Base-by-base conservation (phyloP, 30 jellyfish, hydroid and myxozoan species). In the Catostylus mosaicus region DNA sequence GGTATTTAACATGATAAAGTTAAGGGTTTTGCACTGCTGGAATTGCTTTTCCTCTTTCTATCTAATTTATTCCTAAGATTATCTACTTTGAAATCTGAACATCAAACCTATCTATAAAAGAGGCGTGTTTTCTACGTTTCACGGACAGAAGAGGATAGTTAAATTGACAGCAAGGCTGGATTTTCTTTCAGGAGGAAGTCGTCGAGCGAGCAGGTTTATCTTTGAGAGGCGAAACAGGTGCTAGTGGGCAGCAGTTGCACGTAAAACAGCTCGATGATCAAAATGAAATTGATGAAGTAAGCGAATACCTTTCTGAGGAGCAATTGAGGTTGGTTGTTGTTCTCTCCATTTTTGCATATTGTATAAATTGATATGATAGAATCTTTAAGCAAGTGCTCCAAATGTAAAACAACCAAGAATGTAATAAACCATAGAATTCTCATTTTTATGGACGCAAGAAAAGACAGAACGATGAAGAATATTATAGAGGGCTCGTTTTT, bases 241-340 rank as follows among this genome's bases (percentile, higher is more conserved):
- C 14, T 40, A 14, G 14, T 14, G 14, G 14, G 14, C 54, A 40
- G 7, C 54, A 40, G 14, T 40, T 40, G 54, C 54, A 40, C 54
- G 11, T 7, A 54, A 54, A 54, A 54, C 67, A 54, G 26, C 67
- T 19, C 67, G 67, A 5, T 5, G 26, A 54, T 54, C 8, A 54
- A 29, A 29, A 54, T 32, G 67, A 32, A 54, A 54, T 19, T 54
- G 67, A 54, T 32, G 67, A 54, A 18, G n/a, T 54, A 19, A 29
- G 26, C n/a, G 26, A 54, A n/a, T n/a, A n/a, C n/a, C n/a, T n/a
- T n/a, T n/a, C n/a, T 19, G 67, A 54, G 32, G 67, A 54, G 67
- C 67, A 54, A 54, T 54, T 54, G 26, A 54, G 26, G 67, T 54
- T 7, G 8, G 67, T n/a, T n/a, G n/a, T n/a, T n/a, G n/a, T n/a